phyloP scores from a whole-genome alignment of 1,140 invertebrate species.

The Popillia japonica region DNA sequence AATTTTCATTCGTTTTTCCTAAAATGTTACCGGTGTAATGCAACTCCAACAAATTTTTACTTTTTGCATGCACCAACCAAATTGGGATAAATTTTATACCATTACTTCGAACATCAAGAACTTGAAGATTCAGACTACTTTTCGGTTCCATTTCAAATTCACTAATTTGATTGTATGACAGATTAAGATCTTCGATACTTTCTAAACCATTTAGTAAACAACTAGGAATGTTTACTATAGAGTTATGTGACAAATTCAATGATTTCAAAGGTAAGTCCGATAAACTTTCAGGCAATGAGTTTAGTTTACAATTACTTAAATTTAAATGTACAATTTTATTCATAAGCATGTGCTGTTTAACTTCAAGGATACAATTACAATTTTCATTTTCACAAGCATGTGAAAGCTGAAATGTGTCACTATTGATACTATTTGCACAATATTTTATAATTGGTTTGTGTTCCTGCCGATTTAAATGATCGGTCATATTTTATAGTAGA shows the following conservation, averaged over 20 bases:
- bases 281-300: neutral
- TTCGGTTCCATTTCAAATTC: slow-evolving; percentile 25
- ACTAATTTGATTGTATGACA: slow-evolving; percentile 17
- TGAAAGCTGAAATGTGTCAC: too few species aligned
- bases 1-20: slow-evolving; percentile 19
- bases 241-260: slow-evolving; percentile 24
- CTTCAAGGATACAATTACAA: neutral
- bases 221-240: neutral
- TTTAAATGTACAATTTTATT: neutral
- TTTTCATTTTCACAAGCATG: neutral
- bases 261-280: neutral
- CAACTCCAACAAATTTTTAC: neutral
- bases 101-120: neutral
- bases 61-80: slow-evolving; percentile 20
- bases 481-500: too few species aligned
- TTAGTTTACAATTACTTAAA: slow-evolving; percentile 11
- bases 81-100: slow-evolving; percentile 8
- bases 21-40: slow-evolving; percentile 7
- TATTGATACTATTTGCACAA: too few species aligned
- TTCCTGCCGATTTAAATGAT: too few species aligned
- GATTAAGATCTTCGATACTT: neutral
- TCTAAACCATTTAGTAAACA: slow-evolving; percentile 13
- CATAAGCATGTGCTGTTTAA: neutral
- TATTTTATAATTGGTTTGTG: too few species aligned
- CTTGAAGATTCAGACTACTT: neutral